A percentile compares a stretch with the other conserved stretches of the same genome.
Evolutionary conservation across 2,113 vertebrate species (phyloP).

Genomic region (Salvelinus fontinalis): DNA sequence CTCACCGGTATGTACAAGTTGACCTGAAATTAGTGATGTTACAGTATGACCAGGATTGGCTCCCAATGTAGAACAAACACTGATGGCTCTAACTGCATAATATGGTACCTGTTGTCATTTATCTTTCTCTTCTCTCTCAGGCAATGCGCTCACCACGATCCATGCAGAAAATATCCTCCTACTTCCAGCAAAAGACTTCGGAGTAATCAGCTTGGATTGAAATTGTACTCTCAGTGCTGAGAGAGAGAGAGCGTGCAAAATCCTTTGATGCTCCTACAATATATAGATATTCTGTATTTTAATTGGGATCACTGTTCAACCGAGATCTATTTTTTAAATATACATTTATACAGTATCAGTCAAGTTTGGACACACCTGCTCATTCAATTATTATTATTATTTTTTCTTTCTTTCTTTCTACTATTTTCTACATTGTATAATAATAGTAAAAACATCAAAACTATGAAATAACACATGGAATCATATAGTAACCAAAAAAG

Average conservation of each 20-base stretch:
- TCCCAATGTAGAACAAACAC: too few species aligned
- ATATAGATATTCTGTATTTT: not conserved
- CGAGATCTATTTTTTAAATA: slow-evolving; percentile 1
- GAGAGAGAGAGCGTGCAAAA: not conserved
- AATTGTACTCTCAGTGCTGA: not conserved
- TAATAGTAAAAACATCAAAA: too few species aligned
- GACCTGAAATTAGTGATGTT: not conserved
- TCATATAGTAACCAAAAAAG: too few species aligned
- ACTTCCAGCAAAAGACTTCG: slow-evolving; percentile 81
- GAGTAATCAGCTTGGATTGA: slow-evolving; percentile 54
- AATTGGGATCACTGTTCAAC: slow-evolving; percentile 6
- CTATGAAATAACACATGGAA: too few species aligned
- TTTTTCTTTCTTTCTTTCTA: too few species aligned
- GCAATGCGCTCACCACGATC: slow-evolving; percentile 69
- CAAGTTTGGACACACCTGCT: too few species aligned
- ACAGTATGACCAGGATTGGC: not conserved
- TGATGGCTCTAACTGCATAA: too few species aligned
- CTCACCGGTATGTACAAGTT: slow-evolving; percentile 64
- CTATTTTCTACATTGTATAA: too few species aligned
- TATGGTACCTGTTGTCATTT: too few species aligned
- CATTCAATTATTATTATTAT: too few species aligned
- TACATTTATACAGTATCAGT: not conserved
- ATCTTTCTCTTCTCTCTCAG: slow-evolving; percentile 52
- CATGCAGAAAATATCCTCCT: slow-evolving; percentile 92
- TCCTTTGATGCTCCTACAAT: slow-evolving; percentile 18